These are phyloP conservation scores for Gonioctena quinquepunctata DNA, from an alignment of 1,140 invertebrate genomes.

Conservation along the genomic window DNA sequence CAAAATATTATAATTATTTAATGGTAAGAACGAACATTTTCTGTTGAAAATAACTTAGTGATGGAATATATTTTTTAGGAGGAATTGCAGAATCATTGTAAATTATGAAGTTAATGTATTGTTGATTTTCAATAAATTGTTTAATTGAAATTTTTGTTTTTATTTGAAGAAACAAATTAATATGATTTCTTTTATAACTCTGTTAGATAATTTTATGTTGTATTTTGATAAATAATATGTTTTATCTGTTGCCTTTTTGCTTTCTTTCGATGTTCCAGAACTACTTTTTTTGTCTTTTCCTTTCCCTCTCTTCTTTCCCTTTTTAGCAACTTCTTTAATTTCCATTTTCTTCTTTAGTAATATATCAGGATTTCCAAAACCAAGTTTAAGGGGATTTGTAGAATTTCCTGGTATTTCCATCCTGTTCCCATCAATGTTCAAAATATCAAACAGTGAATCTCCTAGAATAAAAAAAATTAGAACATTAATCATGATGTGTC, in stretches of 20 bases:
- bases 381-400: conserved; percentile 1
- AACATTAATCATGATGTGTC: too few species aligned
- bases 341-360: conserved; percentile 7
- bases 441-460: conserved; percentile 1
- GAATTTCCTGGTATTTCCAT: neutral
- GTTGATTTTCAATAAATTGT: too few species aligned
- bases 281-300: neutral
- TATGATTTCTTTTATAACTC: neutral
- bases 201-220: conserved; percentile 17
- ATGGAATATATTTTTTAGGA: neutral
- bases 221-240: conserved; percentile 29
- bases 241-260: conserved; percentile 2
- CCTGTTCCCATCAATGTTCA: neutral
- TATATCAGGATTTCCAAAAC: conserved; percentile 17
- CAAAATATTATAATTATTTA: neutral
- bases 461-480: neutral
- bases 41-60: neutral
- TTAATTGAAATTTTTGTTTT: neutral
- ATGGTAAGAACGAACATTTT: neutral
- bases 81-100: neutral
- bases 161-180: neutral
- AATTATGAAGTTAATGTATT: too few species aligned
- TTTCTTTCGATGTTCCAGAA: neutral
- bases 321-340: neutral
- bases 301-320: neutral